Evolutionary conservation across 2,113 vertebrate genomes (phyloP), one percentile per base, ranked within the genome.

Genomic region (Cacatua alba): DNA sequence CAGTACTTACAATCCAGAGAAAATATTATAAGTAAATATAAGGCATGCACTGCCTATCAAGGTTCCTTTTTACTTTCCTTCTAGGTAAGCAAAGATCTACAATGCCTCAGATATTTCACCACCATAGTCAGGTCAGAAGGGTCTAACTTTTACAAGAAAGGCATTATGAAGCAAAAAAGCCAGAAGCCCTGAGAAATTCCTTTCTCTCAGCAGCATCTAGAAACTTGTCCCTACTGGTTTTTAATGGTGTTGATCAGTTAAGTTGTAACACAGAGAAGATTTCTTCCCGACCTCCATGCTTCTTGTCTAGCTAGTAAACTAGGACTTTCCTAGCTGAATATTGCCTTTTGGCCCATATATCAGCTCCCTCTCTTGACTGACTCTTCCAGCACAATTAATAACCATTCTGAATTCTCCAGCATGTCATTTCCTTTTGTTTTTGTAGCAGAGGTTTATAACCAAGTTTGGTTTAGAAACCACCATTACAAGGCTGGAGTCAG

Each of bases 21-120:
- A 90, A 90, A 69, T 28, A 76, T 62, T 33, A 2, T 72, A 91
- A 95, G 78, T 71, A 95, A 96, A 91, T 55, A 84, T 2, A 82
- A 85, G 21, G 17, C 35, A 48, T 69, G 48, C 7, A 13, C 9
- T 79, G 35, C 39, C 53, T 75, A 20, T 9, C 33, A 31, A 83
- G 15, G 18, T 35, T 83, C 33, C 26, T 48, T 60, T 76, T 64
- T 63, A 31, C 65, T 92, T 76, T 91, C 57, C 31, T 87, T 91
- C 57, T 48, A 25, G 14, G 5, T 72, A 86, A 65, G 43, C 25
- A 52, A 72, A 60, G 67, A 72, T 29, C 17, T 33, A 17, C 48
- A 41, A 24, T 8, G 16, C 23, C 35, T 68, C 43, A 52, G 48
- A 14, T 44, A 41, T 68, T 82, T 84, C 62, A 84, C 12, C 39